Conservation (phyloP, 2,888 invertebrate genomes). For the Glaucopsyche alexis region DNA sequence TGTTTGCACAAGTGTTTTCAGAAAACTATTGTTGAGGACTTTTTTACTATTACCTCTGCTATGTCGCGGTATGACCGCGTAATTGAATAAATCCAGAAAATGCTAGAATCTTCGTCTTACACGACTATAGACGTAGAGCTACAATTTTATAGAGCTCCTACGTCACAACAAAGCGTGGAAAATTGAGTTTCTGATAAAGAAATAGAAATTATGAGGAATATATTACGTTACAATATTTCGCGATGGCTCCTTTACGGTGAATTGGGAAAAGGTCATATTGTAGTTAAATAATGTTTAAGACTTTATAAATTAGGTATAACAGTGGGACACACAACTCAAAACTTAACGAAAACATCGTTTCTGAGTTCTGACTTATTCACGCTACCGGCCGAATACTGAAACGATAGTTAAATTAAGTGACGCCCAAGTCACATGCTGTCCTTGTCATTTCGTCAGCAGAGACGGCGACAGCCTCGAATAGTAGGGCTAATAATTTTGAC, state of each 20-base stretch:
- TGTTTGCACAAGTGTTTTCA: constrained; percentile 76
- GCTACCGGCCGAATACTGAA: too few species aligned
- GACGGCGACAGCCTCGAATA: too few species aligned
- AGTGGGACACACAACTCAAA: too few species aligned
- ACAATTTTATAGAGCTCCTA: background rate
- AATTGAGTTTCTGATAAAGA: background rate
- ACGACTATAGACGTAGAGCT: background rate
- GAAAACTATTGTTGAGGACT: constrained; percentile 74
- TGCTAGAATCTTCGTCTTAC: constrained; percentile 2
- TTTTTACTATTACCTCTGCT: constrained; percentile 73
- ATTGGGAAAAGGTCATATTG: background rate
- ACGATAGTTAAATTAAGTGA: too few species aligned
- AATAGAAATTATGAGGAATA: background rate
- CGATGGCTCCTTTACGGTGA: background rate
- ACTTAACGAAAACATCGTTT: too few species aligned
- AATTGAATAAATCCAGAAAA: constrained; percentile 37
- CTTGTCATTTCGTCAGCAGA: too few species aligned
- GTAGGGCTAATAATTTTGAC: too few species aligned
- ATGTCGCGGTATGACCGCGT: constrained; percentile 53
- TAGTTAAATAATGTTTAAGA: background rate
- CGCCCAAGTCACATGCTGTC: too few species aligned
- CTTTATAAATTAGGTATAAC: too few species aligned
- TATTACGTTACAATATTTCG: background rate
- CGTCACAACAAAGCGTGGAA: background rate
- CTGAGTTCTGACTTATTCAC: too few species aligned